These are phyloP conservation scores for Drosophila meridionalis DNA, from an alignment of 2,888 invertebrate genomes.

Conservation along the genomic window DNA sequence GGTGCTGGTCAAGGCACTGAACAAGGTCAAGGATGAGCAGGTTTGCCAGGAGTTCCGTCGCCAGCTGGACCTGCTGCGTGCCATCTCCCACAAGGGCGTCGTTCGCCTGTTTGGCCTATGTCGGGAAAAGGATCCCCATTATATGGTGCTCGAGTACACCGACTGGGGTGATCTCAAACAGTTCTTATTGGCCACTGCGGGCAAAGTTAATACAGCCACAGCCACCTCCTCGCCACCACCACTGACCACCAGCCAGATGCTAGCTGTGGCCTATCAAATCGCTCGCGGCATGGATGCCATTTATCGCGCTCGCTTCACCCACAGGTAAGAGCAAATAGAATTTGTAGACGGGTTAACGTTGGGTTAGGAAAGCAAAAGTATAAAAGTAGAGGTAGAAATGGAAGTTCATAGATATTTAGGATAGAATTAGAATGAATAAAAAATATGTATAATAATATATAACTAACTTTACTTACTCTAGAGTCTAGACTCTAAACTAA, in stretches of 20 bases:
- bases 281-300: conserved; percentile 93
- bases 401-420: too few relatives aligned
- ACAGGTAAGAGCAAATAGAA: conserved; percentile 86
- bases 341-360: neutral
- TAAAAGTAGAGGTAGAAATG: too few relatives aligned
- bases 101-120: conserved; percentile 92
- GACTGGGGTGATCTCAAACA: conserved; percentile 98
- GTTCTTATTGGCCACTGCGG: conserved; percentile 89
- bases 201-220: conserved; percentile 82
- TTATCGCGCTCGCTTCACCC: conserved; percentile 91
- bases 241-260: conserved; percentile 89
- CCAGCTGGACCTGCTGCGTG: conserved; percentile 94
- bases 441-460: too few relatives aligned
- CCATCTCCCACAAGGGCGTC: conserved; percentile 93
- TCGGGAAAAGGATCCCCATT: conserved; percentile 93
- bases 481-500: too few relatives aligned
- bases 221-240: conserved; percentile 85
- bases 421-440: too few relatives aligned
- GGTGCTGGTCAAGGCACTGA: conserved; percentile 91
- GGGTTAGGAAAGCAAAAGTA: neutral
- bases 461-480: too few relatives aligned
- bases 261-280: conserved; percentile 90
- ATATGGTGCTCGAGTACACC: conserved; percentile 94
- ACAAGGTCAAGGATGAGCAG: conserved; percentile 91
- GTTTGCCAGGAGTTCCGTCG: conserved; percentile 93